Evolutionary conservation across 2,888 invertebrate genomes (phyloP).

Genomic region (Cheilosia vulpina): DNA sequence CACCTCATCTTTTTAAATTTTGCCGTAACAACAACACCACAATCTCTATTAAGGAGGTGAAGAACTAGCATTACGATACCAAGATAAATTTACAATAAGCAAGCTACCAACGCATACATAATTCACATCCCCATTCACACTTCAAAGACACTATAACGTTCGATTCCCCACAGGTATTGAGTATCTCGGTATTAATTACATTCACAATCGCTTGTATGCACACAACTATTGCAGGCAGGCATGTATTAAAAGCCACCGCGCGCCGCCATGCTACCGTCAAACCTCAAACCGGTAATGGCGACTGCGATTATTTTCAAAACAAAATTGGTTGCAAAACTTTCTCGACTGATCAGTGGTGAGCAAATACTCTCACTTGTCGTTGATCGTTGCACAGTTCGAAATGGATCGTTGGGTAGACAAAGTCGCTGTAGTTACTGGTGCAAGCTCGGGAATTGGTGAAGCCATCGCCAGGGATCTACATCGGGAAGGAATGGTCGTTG

Average conservation of each 20-base stretch:
- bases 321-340: slow-evolving; percentile 32
- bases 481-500: slow-evolving; percentile 59
- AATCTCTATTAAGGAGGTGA: too few species aligned
- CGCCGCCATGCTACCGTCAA: background rate
- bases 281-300: slow-evolving; percentile 25
- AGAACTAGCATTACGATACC: too few species aligned
- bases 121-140: too few species aligned
- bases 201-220: background rate
- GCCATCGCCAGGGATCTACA: slow-evolving; percentile 60
- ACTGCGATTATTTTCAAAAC: background rate
- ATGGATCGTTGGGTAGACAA: slow-evolving; percentile 70
- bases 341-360: slow-evolving; percentile 17
- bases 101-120: too few species aligned
- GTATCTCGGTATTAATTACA: background rate
- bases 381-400: slow-evolving; percentile 13
- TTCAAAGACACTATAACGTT: background rate
- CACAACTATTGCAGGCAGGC: background rate
- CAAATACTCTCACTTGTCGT: background rate
- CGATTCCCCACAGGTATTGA: background rate
- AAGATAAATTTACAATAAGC: too few species aligned
- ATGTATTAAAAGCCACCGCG: background rate
- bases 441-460: slow-evolving; percentile 71
- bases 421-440: slow-evolving; percentile 67
- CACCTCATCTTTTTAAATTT: too few species aligned
- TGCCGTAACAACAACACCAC: too few species aligned